Conservation (phyloP, 2,888 invertebrate genomes). For the Aromia moschata region DNA sequence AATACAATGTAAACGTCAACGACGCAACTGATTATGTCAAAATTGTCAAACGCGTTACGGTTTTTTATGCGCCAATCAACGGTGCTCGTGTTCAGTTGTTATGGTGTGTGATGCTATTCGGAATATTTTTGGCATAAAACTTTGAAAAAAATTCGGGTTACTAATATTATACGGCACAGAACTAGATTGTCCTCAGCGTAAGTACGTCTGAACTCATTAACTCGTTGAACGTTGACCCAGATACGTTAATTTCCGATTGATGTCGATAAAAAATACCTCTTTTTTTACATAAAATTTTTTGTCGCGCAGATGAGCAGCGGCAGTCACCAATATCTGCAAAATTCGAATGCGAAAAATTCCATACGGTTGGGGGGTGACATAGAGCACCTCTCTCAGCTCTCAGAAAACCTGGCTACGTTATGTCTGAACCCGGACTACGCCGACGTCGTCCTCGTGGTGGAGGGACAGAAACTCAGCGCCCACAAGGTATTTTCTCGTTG, state of each 20-base stretch:
- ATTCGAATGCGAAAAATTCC: constrained; percentile 42
- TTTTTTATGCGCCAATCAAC: too few species aligned
- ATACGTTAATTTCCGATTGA: too few species aligned
- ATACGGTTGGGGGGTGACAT: constrained; percentile 70
- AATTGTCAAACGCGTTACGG: too few species aligned
- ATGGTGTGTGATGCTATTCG: background rate
- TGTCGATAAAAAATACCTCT: too few species aligned
- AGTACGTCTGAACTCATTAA: background rate
- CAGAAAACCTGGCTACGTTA: constrained; percentile 85
- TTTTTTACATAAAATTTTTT: too few species aligned
- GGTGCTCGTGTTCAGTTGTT: background rate
- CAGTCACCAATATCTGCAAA: constrained; percentile 59
- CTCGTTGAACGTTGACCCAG: background rate
- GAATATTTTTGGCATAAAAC: background rate
- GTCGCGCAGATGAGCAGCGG: constrained; percentile 54
- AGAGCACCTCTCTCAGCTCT: constrained; percentile 76
- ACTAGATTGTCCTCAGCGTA: background rate
- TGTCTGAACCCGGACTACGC: constrained; percentile 89
- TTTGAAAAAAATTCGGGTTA: background rate
- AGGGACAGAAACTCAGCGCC: constrained; percentile 74
- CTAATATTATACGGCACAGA: background rate
- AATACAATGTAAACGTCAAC: too few species aligned
- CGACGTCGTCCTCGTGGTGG: constrained; percentile 89
- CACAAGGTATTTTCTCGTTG: constrained; percentile 67
- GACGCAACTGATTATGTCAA: too few species aligned